Base-by-base conservation (phyloP, 2,888 invertebrate species). In the Tetragonisca angustula region DNA sequence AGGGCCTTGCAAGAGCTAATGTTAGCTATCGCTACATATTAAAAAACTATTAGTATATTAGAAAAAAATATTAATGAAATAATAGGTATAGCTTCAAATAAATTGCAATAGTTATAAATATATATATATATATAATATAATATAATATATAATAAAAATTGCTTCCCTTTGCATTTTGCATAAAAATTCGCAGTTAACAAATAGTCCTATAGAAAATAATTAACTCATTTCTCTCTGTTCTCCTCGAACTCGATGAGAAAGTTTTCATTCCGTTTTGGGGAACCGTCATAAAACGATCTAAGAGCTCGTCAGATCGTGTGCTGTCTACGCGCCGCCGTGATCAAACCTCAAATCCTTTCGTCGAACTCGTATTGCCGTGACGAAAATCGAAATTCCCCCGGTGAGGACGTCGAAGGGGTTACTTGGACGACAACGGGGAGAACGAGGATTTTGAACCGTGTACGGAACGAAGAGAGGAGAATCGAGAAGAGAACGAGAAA, bases 381-480 rank as follows among this genome's bases (percentile, higher is more conserved):
- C 76, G 81, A 90, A 91, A 90, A 90, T 91, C 90, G 90, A 90
- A 90, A 90, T 90, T 88, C 84, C 75, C 76, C 76, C 70, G 68
- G 75, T 68, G 85, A 64, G 64, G 69, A 68, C 76, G 65, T 75
- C 72, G 78, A 80, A 83, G 71, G 79, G 76, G 79, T 85, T 82
- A 59, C 65, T 36, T 24, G 13, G 11, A 21, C 19, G 21, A 32
- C 27, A 15, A 21, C 3, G n/a, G 24, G 15, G 49, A 17, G n/a
- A 19, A n/a, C 0, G 36, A 17, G 13, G 13, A 19, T n/a, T 52
- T 6, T 27, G 17, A 59, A 36, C 9, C 21, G 32, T 13, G 36
- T 17, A 5, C 1, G 36, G 9, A 9, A 27, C 4, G 52, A 27
- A 64, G 61, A 56, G 19, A 61, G 72, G n/a, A 9, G 5, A 17